Conservation (phyloP, 2,113 vertebrate species). For the Galbula dea region DNA sequence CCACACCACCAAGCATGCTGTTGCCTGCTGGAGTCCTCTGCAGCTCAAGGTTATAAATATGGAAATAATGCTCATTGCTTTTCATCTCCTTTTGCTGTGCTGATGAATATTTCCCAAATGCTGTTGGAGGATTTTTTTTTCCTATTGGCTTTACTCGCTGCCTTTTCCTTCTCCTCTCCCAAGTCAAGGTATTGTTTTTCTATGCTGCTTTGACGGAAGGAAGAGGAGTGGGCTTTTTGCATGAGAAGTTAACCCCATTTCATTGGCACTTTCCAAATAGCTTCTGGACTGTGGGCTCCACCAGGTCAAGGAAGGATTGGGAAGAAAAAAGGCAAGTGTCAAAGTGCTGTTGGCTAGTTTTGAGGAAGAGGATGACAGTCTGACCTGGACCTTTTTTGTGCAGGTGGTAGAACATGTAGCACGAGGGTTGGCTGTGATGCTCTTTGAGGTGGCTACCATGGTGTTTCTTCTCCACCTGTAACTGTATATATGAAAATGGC, state of each 20-base stretch:
- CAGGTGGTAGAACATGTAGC: not conserved
- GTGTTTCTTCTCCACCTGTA: not conserved
- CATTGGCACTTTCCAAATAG: not conserved
- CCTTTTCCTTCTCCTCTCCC: not conserved
- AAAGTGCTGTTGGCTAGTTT: not conserved
- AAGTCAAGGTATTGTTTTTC: not conserved
- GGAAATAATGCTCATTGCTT: constrained; percentile 26
- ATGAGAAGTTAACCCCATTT: not conserved
- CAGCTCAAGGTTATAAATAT: constrained; percentile 6
- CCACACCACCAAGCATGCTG: not conserved
- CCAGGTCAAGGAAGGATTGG: not conserved
- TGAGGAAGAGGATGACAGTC: not conserved
- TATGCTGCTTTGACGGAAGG: accelerated
- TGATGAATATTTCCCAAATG: not conserved
- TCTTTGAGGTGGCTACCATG: not conserved
- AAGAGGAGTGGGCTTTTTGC: not conserved
- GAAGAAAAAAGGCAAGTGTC: not conserved
- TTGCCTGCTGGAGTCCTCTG: constrained; percentile 42
- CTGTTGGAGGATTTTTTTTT: not conserved
- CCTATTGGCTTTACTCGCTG: not conserved
- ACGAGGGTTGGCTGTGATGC: not conserved
- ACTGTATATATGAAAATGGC: not conserved
- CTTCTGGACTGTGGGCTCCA: not conserved
- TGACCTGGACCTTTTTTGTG: not conserved
- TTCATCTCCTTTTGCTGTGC: not conserved